A percentile compares a stretch with the other conserved stretches of the same genome.
Conservation (phyloP, 2,888 invertebrate species). For the Toxonevra muliebris region DNA sequence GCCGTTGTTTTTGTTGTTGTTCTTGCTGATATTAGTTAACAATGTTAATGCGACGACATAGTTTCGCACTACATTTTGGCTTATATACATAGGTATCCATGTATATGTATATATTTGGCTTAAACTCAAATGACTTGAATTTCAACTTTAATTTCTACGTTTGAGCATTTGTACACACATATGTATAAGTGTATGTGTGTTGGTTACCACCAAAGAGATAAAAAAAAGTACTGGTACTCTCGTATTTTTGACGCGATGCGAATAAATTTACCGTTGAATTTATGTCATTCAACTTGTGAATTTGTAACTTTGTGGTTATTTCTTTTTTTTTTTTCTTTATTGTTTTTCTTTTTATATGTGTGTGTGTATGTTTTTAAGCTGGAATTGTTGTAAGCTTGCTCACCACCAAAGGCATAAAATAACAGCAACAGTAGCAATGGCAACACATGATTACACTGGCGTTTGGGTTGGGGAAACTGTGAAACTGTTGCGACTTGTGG, state of each 20-base stretch:
- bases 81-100: no score
- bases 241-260: conserved; percentile 20
- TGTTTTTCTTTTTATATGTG: not conserved
- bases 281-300: conserved; percentile 53
- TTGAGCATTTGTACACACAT: not conserved
- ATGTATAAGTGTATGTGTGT: not conserved
- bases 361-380: not conserved
- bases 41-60: no score
- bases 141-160: not conserved
- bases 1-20: conserved; percentile 8
- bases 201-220: not conserved
- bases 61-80: no score
- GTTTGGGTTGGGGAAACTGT: no score
- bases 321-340: not conserved
- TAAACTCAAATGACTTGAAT: conserved; percentile 5
- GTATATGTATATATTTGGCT: no score
- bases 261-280: conserved; percentile 55
- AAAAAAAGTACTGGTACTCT: not conserved
- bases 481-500: no score
- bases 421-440: not conserved
- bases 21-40: conserved; percentile 15
- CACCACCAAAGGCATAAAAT: not conserved
- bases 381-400: not conserved
- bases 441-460: not conserved
- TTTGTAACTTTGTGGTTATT: conserved; percentile 34